Conservation (phyloP, 2,113 vertebrate species). For the Elephantulus edwardii region DNA sequence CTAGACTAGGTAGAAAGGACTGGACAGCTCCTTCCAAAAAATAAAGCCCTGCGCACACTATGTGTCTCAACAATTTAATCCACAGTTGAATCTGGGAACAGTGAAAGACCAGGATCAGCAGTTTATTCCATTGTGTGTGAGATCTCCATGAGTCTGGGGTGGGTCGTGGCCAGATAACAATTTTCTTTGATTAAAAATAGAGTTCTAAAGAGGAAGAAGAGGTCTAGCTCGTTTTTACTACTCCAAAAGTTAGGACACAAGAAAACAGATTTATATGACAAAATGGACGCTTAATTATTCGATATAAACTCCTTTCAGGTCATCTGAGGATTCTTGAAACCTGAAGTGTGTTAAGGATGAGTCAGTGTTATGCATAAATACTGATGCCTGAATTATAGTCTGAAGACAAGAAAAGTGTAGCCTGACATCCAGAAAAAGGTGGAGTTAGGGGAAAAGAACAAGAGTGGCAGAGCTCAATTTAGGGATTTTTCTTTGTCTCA, state of each 20-base stretch:
- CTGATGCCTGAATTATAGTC: neutral
- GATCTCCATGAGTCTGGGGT: neutral
- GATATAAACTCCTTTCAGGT: neutral
- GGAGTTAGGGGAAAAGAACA: neutral
- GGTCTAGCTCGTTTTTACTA: neutral
- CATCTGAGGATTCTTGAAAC: constrained; percentile 19
- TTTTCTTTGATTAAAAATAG: neutral
- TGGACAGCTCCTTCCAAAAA: neutral
- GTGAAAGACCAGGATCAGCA: neutral
- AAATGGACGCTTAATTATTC: neutral
- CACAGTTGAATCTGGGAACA: too few species aligned
- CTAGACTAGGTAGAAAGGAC: neutral
- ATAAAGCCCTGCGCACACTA: too few species aligned
- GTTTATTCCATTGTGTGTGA: neutral
- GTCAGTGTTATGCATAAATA: neutral
- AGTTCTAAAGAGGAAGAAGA: neutral
- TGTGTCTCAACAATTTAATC: too few species aligned
- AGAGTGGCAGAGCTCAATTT: neutral
- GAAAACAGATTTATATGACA: constrained; percentile 8
- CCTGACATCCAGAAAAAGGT: neutral
- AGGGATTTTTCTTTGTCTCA: constrained; percentile 34
- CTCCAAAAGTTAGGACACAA: neutral
- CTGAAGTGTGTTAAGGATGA: neutral
- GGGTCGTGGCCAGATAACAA: neutral
- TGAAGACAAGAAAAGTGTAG: neutral